Base-by-base conservation (phyloP, 2,888 invertebrate genomes). In the Eupeodes latifasciatus region DNA sequence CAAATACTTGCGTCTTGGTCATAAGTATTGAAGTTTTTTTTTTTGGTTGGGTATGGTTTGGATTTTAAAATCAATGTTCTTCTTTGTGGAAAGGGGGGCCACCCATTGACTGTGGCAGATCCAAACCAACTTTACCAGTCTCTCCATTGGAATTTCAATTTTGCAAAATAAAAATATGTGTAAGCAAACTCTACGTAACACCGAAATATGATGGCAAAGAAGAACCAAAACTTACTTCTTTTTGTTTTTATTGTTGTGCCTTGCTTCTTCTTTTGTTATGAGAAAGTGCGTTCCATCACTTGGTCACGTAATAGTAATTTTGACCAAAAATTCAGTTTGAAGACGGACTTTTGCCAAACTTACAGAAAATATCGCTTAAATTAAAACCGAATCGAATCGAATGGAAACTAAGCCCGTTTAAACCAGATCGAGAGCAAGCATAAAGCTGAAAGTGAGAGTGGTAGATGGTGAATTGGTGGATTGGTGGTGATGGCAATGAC, bases 271-370 rank as follows among this genome's bases (percentile, higher is more conserved):
- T n/a, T 74, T 49, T 64, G 16, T 69, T 76, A 76, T 83, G 84
- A 80, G 84, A 87, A 87, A 87, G 87, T 83, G 87, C 87, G 87
- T 87, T 87, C 77, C 51, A 84, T 62, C 27, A 27, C 27, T 27
- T 74, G 72, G 69, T 87, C 87, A 87, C 87, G 87, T 87, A 87
- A 87, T 80, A 77, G 80, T 76, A 67, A 84, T 84, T 87, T 27
- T 77, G 76, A 77, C 77, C 83, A 77, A 80, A 80, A 87, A 87
- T 87, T 44, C 72, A 80, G 77, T 77, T 74, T 19, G 34, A 81
- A 84, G 84, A 77, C 84, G 84, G 69, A 87, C 83, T 80, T 87
- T 87, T 87, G 84, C 87, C 87, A 87, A 87, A 87, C 84, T 69
- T 67, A 67, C 47, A 34, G 40, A 27, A 27, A 27, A 49, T 71